phyloP scores from a whole-genome alignment of 1,140 invertebrate species.

The Drosophila bipectinata region DNA sequence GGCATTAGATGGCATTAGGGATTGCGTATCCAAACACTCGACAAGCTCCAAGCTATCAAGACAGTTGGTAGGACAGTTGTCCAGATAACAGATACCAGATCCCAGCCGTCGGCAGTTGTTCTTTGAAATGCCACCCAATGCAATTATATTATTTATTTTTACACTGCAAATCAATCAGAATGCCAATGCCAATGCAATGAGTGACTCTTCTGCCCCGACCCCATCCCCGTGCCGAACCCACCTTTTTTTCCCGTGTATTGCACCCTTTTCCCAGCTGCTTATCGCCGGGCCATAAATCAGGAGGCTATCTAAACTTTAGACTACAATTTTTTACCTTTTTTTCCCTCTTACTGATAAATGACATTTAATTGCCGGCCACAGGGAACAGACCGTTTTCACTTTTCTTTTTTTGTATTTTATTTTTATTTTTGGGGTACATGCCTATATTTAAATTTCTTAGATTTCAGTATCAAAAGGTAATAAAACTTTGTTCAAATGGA shows the following conservation, averaged over 20 bases:
- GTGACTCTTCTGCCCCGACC: constrained; percentile 5
- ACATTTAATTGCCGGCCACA: constrained; percentile 69
- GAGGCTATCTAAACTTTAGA: constrained; percentile 82
- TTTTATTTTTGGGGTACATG: too few species aligned
- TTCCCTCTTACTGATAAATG: constrained; percentile 68
- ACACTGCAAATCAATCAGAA: constrained; percentile 74
- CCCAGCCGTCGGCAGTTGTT: constrained; percentile 24
- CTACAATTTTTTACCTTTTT: constrained; percentile 44
- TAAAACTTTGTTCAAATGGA: not conserved
- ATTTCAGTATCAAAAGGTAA: not conserved
- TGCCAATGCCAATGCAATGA: constrained; percentile 43
- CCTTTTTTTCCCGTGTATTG: constrained; percentile 3
- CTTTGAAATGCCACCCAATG: constrained; percentile 67
- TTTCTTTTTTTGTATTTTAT: not conserved
- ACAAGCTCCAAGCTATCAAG: constrained; percentile 29
- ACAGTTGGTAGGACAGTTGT: constrained; percentile 7
- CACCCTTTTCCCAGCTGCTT: constrained; percentile 47
- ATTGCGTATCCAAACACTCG: constrained; percentile 70
- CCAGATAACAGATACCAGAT: not conserved
- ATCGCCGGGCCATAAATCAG: constrained; percentile 76
- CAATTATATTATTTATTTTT: constrained; percentile 74
- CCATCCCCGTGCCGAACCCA: constrained; percentile 1
- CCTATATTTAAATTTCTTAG: not conserved
- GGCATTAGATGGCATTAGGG: constrained; percentile 62
- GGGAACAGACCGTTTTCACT: constrained; percentile 58